Evolutionary conservation across 2,113 vertebrate genomes (phyloP), one percentile per base, ranked within the genome.

Genomic region (Gymnocephalus cernua): DNA sequence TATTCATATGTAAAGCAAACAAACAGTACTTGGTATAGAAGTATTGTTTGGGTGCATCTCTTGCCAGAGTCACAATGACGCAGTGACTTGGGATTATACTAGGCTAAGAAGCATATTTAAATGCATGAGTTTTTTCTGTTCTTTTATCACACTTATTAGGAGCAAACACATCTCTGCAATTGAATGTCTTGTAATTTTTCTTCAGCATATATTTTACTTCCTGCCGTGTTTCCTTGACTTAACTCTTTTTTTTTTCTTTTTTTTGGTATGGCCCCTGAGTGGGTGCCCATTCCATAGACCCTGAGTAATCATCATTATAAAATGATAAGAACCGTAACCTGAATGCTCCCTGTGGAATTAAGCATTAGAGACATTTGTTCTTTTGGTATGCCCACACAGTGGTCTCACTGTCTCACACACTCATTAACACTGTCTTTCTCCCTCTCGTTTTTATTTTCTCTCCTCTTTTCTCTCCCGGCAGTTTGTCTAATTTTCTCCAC

Each of bases 81-180:
- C 87, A 89, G 79, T 77, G 78, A 82, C 79, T 68, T 67, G 86
- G 87, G 84, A 89, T 93, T 88, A 88, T 84, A 85, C 87, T 48
- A 69, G 79, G 87, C 94, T 96, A 95, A 95, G 93, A 94, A 95
- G 94, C 93, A 94, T 94, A 95, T 96, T 96, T 95, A 96, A 95
- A 96, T 96, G 94, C 95, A 95, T 95, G 93, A 95, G 91, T 75
- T 95, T 94, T 92, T 91, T 83, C 48, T 89, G 6, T 85, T 85
- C 92, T 92, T 94, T 93, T 93, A 91, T 93, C 82, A 82, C 91
- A 89, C 90, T 94, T 95, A 93, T 95, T 95, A 93, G 87, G 66
- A 82, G 85, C 79, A 87, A 90, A 92, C 86, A 87, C 91, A 89
- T 94, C 89, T 91, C 78, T 75, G 80, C 91, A 91, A 91, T 90